Evolutionary conservation across 2,113 vertebrate genomes (phyloP).

Genomic region (Syngnathus floridae): DNA sequence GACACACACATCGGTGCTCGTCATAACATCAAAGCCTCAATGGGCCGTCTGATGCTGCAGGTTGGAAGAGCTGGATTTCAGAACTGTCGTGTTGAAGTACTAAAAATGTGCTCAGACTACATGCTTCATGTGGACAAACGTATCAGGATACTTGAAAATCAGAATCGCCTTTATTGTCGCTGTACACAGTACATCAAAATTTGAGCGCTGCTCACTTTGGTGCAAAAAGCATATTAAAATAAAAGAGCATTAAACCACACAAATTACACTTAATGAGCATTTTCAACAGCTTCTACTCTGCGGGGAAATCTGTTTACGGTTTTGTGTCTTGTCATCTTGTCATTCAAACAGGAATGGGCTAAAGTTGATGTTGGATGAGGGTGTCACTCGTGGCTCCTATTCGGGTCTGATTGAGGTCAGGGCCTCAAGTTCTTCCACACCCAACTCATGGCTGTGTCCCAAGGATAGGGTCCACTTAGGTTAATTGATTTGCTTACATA

Average conservation of each 20-base stretch:
- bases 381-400: neutral
- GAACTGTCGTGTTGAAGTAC: slow-evolving; percentile 8
- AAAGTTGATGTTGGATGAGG: neutral
- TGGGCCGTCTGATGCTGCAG: slow-evolving; percentile 4
- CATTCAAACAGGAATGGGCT: neutral
- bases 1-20: slow-evolving; percentile 16
- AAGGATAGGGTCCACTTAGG: neutral
- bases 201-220: too few species aligned
- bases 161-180: too few species aligned
- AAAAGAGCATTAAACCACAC: neutral
- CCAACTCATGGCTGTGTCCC: neutral
- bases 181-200: too few species aligned
- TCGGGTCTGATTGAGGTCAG: neutral
- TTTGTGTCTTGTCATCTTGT: neutral
- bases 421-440: neutral
- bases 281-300: neutral
- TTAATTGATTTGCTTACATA: slow-evolving; percentile 21
- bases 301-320: neutral
- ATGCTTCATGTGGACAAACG: neutral
- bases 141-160: neutral
- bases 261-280: neutral
- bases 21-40: slow-evolving; percentile 23
- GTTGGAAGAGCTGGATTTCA: slow-evolving; percentile 20
- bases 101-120: slow-evolving; percentile 9
- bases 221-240: too few species aligned